Base-by-base conservation (phyloP, 1,140 invertebrate genomes). In the Oscheius sp. region DNA sequence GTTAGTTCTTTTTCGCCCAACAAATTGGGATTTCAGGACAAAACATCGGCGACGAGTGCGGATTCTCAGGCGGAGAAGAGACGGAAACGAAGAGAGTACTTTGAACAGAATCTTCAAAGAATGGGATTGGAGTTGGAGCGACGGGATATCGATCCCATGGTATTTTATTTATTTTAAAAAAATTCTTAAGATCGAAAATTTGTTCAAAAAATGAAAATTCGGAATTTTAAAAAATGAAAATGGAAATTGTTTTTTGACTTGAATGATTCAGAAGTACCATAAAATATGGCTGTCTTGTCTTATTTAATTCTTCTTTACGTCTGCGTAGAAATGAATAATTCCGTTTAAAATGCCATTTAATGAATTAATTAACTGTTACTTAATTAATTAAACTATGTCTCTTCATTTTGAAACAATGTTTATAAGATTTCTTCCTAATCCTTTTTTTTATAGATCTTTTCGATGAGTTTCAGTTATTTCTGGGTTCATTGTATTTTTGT, bases 101-200 rank as follows among this genome's bases (percentile, higher is more conserved):
- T 80, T 63, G 80, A 82, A 59, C 64, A 49, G 10, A 82, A 83
- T 58, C 46, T 82, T 45, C 35, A 68, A 58, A 69, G 42, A 38
- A 55, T 80, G 7, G 80, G 82, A 3, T 55, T 82, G 10, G 73
- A 82, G 38, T 55, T 82, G 26, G 82, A 82, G 32, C 7, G 63
- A 23, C 46, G 18, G 46, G 73, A 75, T 20, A 68, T 46, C 15
- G 71, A 65, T 31, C 66, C 66, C 13, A 55, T 28, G 68, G 58
- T 79, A 79, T 62, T 49, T 78, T 45, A 26, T 45, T 18, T 10
- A 71, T 7, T 52, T 1, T 20, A 67, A 67, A 67, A 42, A 35
- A 73, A 71, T 70, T 20, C 15, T 59, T 20, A 26, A 26, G 55
- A 26, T 18, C 15, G 28, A 18, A 15, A 59, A 15, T 15, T 15